Evolutionary conservation across 1,140 invertebrate species (phyloP), one percentile per base, ranked within the genome.

Genomic region (Artemia franciscana): DNA sequence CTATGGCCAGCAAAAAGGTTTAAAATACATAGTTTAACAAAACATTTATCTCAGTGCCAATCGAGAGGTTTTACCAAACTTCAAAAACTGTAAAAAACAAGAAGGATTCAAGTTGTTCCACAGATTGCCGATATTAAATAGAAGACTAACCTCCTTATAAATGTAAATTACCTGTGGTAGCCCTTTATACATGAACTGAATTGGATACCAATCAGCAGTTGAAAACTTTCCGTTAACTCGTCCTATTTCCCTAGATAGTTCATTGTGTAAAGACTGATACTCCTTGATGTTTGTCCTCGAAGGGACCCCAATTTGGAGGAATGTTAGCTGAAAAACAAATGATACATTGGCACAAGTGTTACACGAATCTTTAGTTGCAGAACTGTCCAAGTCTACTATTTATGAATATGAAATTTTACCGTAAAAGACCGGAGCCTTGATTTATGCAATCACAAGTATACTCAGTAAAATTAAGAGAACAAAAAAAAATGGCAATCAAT

Each of bases 261-360:
- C 73, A 65, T 75, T 72, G 58, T 75, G 74, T 58, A 75, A 68
- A 27, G 70, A 68, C 64, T 72, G 71, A 63, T 75, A 75, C 27
- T 75, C 74, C 62, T 70, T 71, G 3, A 75, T 73, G 65, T 74
- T 73, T 21, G 71, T 74, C 15, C 74, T 67, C n/a, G 73, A 75
- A n/a, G 74, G 74, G 0, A 75, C 74, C 18, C 72, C 73, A 12
- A 75, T 69, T 64, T 69, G 66, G 24, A 68, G 59, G 9, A 68
- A 62, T 3, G 60, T 61, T 5, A 23, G 12, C 21, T 63, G 28
- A 23, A 9, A 62, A n/a, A n/a, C 21, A 24, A 18, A 23, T 62
- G 4, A 61, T 26, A 4, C 5, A 26, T 60, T n/a, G 57, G 7
- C 23, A 12, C 23, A 23, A 58, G 12, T 58, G 12, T 12, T 58